Base-by-base conservation (phyloP, 2,113 vertebrate species). In the Lipotes vexillifer region DNA sequence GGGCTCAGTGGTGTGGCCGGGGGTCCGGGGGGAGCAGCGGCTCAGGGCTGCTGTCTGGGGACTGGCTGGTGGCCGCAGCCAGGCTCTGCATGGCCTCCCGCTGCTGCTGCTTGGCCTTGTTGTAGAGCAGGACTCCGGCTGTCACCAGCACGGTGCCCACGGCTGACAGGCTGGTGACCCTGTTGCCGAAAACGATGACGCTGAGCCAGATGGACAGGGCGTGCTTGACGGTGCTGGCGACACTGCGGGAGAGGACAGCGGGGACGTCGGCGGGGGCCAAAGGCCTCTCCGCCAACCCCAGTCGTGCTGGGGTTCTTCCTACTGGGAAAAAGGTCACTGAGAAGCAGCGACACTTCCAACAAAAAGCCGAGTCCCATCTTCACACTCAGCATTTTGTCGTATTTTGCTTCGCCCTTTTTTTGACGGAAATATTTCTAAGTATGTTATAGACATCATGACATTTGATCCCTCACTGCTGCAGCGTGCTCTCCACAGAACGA, bases 161-260 rank as follows among this genome's bases (percentile, higher is more conserved):
- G 6, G 99, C 99, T 0, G 99, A 99, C 94, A 99, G 99, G 96
- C 99, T 96, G 7, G 99, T 99, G 98, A 99, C 99, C 38, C 98
- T 99, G 98, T 99, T 99, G 41, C 99, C 99, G 41, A 99, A 99
- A 36, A 99, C 98, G 23, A 99, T 99, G 98, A 99, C 98, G 97
- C 99, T 99, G 49, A 99, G 98, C 99, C 99, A 99, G 82, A 99
- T 99, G 2, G 99, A 99, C 97, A 99, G 91, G 8, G 99, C 99
- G 0, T 99, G 99, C 92, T 99, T 99, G 97, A 99, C 99, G 0
- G 99, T 99, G 95, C 99, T 99, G 92, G 99, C 99, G 6, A 99
- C 99, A 12, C 99, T 99, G 98, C 6, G 98, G 97, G 6, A 96
- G 81, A 25, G 71, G 61, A 69, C n/a, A 21, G 66, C 33, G 36